These are phyloP conservation scores for Rhynchonycteris naso DNA, from an alignment of 2,797 vertebrate genomes.

Conservation along the genomic window DNA sequence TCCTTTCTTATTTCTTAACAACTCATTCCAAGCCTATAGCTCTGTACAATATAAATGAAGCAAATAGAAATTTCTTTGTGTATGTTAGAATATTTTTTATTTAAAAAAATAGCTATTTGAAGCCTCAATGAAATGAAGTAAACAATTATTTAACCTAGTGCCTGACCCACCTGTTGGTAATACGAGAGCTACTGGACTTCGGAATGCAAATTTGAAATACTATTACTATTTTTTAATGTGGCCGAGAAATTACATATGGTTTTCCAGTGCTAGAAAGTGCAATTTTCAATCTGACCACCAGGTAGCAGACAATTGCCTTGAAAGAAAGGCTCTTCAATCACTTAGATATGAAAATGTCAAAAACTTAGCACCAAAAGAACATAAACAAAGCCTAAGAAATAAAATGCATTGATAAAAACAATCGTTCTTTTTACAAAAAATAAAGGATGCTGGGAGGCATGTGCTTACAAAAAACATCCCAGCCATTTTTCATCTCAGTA, in stretches of 20 bases:
- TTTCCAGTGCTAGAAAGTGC: not conserved
- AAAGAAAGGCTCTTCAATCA: slow-evolving; percentile 62
- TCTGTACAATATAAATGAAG: not conserved
- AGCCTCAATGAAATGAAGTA: not conserved
- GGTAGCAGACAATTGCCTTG: slow-evolving; percentile 78
- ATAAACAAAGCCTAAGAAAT: not conserved
- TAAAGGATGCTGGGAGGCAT: not conserved
- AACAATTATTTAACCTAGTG: not conserved
- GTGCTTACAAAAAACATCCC: not conserved
- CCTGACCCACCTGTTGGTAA: not conserved
- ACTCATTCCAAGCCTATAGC: not conserved
- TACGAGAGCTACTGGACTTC: not conserved
- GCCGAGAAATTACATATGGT: not conserved
- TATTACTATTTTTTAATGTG: not conserved
- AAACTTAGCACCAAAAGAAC: not conserved
- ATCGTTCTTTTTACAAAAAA: not conserved
- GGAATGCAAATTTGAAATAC: not conserved
- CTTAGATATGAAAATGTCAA: slow-evolving; percentile 16
- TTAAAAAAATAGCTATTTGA: not conserved
- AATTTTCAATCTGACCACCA: slow-evolving; percentile 73
- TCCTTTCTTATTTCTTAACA: not conserved
- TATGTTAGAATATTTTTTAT: not conserved
- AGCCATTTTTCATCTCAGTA: not conserved
- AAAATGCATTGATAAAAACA: not conserved
- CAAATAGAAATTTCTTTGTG: not conserved